phyloP scores from a whole-genome alignment of 2,888 invertebrate species.

The Hypomecis punctinalis region DNA sequence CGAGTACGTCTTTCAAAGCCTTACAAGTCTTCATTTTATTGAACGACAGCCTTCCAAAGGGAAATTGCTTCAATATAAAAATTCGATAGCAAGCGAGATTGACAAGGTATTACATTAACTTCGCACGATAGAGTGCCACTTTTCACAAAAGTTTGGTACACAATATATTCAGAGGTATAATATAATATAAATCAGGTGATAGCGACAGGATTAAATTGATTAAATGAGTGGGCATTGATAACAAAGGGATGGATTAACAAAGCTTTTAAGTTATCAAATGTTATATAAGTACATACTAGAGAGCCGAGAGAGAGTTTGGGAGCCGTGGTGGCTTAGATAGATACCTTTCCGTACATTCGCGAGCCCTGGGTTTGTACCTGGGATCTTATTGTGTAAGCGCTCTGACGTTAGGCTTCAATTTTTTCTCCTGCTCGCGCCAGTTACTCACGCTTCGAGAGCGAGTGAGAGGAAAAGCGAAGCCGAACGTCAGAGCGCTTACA shows the following conservation, averaged over 20 bases:
- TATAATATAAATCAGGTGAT: conserved; percentile 19
- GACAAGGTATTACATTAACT: conserved; percentile 44
- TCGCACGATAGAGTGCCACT: conserved; percentile 45
- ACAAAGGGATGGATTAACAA: conserved; percentile 1
- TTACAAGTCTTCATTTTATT: conserved; percentile 40
- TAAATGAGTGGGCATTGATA: conserved; percentile 4
- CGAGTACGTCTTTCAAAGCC: conserved; percentile 24
- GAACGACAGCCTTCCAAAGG: conserved; percentile 46
- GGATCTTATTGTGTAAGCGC: no score
- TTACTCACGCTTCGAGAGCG: no score
- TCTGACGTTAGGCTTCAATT: no score
- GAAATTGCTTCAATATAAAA: conserved; percentile 49
- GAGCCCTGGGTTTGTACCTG: no score
- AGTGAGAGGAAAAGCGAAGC: no score
- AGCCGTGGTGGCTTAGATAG: no score
- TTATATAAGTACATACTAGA: no score
- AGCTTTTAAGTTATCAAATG: conserved; percentile 6
- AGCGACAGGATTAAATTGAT: conserved; percentile 15
- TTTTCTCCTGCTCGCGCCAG: no score
- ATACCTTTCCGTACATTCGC: no score
- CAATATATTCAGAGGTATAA: conserved; percentile 32
- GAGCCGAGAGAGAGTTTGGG: no score
- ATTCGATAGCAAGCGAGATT: conserved; percentile 38
- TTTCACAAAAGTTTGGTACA: conserved; percentile 38
- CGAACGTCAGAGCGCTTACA: no score